These are phyloP conservation scores for Euthynnus affinis DNA, from an alignment of 2,797 vertebrate genomes.

Conservation along the genomic window DNA sequence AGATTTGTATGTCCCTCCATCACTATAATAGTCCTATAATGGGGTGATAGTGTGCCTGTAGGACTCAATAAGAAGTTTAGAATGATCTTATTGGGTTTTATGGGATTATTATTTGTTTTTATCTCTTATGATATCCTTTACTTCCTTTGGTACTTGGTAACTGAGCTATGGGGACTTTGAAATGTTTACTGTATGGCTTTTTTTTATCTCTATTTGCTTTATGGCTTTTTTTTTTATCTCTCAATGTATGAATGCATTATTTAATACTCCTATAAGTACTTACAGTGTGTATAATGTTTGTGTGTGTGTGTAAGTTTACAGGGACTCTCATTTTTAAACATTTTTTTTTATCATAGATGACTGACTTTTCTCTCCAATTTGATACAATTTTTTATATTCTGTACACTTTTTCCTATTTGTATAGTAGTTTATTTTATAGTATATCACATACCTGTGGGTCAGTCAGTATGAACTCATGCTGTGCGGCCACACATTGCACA, in stretches of 20 bases:
- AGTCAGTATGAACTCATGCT: background rate
- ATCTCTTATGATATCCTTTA: slow-evolving; percentile 6
- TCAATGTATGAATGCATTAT: background rate
- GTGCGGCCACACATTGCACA: background rate
- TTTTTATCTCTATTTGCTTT: background rate
- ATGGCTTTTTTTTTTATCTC: no score
- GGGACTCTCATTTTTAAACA: background rate
- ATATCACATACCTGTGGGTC: background rate
- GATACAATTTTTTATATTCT: background rate
- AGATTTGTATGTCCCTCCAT: slow-evolving; percentile 3
- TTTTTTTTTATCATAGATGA: background rate
- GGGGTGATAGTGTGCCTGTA: background rate
- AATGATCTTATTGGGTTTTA: slow-evolving; percentile 14
- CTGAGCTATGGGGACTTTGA: background rate
- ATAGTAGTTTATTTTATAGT: background rate
- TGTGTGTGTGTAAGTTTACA: background rate
- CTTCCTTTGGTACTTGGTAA: background rate
- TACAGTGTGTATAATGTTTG: background rate
- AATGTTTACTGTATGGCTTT: background rate
- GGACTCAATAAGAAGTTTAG: slow-evolving; percentile 12
- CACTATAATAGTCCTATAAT: slow-evolving; percentile 10
- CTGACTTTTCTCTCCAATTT: background rate
- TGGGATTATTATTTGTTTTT: background rate
- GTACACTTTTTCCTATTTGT: no score
- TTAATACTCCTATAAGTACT: background rate